Base-by-base conservation (phyloP, 2,113 vertebrate species). In the Aspidoscelis tigris region DNA sequence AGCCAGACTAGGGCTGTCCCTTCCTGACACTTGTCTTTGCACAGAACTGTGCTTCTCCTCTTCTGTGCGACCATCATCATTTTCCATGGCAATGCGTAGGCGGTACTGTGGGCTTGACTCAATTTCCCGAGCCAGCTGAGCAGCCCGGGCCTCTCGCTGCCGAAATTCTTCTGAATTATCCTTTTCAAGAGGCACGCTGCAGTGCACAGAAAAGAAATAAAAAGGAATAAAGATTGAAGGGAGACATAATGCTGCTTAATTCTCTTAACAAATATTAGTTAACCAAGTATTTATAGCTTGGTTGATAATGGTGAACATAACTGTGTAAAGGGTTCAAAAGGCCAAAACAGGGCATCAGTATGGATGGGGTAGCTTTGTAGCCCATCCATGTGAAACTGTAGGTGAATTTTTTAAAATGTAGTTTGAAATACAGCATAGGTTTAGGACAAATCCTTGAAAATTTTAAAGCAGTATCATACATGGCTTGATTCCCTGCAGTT, bases 21-120 rank as follows among this genome's bases (percentile, higher is more conserved):
- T 90, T 22, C 94, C 95, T 0, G 95, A 93, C 0, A 87, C 90
- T 2, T 97, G 97, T 11, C 98, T 94, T 78, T 94, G 89, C 18
- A 98, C 98, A 0, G 97, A 94, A 0, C 98, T 98, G 93, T 92
- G 98, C 80, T 97, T 98, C 76, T 98, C 98, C 84, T 98, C 98
- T 73, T 98, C 98, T 0, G 94, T 97, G 88, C 96, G 97, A 5
- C 97, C 96, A 1, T 98, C 98, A 0, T 98, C 98, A 0, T 98
- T 98, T 92, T 98, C 98, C 90, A 98, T 95, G 20, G 92, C 91
- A 1, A 96, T 97, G 0, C 97, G 96, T 50, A 96, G 93, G 71
- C 97, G 96, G 90, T 98, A 98, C 92, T 98, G 98, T 4, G 97
- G 96, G 65, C 96, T 98, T 0, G 98, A 96, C 80, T 98, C 98